Base-by-base conservation (phyloP, 1,140 invertebrate species). In the Gonatopus flavifemur region DNA sequence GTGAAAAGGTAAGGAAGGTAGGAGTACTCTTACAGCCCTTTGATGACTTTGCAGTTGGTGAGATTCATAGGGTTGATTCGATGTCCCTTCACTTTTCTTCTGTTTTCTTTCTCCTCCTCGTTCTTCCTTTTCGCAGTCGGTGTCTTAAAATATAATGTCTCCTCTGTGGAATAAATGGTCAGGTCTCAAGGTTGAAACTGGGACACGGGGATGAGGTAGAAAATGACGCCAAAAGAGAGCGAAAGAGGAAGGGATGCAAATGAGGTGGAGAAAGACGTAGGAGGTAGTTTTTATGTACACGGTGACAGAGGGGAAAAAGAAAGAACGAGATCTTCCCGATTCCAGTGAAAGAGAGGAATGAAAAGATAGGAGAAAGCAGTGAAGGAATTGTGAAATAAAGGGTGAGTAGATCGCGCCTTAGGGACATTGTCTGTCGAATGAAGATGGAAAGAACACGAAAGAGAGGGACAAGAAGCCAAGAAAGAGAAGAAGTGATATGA, bases 181-280 rank as follows among this genome's bases (percentile, higher is more conserved):
- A 31, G 24, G 12, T 9, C 31, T 13, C 16, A 44, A 43, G 24
- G 20, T 16, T 25, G 37, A 16, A 39, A 52, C 24, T 19, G 44
- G 36, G 47, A 51, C n/a, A n/a, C n/a, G 53, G 38, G 20, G 24
- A 41, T 47, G 43, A 50, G 33, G 33, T 31, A 45, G 52, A 30
- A 58, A 50, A 61, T 49, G 31, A 48, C 31, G 43, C 32, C 43
- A 43, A 50, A 43, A 40, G 37, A 33, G 48, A 33, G 20, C n/a
- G 45, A 40, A 37, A 22, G 38, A 47, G 43, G 54, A 57, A 64
- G 53, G 43, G 57, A 65, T 65, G 65, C 46, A 67, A 67, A 67
- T 65, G 53, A 63, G 55, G 46, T 53, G 48, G 51, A 49, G 56
- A 49, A 55, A 33, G 53, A 49, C 49, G 40, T 52, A 33, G 53